Evolutionary conservation across 2,113 vertebrate species (phyloP).

Genomic region (Abramis brama): DNA sequence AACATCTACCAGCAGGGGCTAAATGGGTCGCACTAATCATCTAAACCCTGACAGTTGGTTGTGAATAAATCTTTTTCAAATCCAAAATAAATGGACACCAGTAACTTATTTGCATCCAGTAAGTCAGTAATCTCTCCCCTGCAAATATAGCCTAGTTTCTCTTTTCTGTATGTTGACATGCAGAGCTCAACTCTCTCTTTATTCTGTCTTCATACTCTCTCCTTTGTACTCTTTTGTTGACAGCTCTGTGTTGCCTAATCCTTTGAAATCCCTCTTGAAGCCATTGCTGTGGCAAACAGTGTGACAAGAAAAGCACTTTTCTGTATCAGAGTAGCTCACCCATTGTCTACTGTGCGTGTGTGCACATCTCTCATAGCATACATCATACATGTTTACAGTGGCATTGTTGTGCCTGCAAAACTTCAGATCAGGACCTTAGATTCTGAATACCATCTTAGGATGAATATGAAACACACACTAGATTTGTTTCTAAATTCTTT

Average conservation of each 20-base stretch:
- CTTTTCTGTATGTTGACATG: conserved; percentile 33
- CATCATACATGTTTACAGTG: conserved; percentile 24
- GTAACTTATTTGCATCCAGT: conserved; percentile 13
- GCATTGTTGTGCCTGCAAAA: neutral
- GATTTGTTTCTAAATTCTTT: neutral
- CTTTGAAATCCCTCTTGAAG: conserved; percentile 49
- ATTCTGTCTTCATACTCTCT: conserved; percentile 40
- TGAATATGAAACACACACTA: neutral
- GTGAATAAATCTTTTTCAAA: conserved; percentile 8
- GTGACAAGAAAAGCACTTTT: conserved; percentile 47
- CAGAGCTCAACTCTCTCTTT: conserved; percentile 45
- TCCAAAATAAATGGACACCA: conserved; percentile 18
- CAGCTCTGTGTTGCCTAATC: conserved; percentile 55
- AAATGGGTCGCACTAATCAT: neutral
- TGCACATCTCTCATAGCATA: conserved; percentile 4
- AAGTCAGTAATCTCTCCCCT: conserved; percentile 34
- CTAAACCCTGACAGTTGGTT: neutral
- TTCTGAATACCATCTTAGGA: neutral
- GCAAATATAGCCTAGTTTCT: conserved; percentile 33
- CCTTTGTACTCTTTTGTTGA: conserved; percentile 43
- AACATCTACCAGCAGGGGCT: neutral
- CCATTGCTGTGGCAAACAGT: conserved; percentile 50
- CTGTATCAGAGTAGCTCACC: conserved; percentile 27
- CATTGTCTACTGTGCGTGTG: conserved; percentile 4
- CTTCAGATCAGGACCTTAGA: conserved; percentile 2